Conservation (phyloP, 2,113 vertebrate species). For the Gavialis gangeticus region DNA sequence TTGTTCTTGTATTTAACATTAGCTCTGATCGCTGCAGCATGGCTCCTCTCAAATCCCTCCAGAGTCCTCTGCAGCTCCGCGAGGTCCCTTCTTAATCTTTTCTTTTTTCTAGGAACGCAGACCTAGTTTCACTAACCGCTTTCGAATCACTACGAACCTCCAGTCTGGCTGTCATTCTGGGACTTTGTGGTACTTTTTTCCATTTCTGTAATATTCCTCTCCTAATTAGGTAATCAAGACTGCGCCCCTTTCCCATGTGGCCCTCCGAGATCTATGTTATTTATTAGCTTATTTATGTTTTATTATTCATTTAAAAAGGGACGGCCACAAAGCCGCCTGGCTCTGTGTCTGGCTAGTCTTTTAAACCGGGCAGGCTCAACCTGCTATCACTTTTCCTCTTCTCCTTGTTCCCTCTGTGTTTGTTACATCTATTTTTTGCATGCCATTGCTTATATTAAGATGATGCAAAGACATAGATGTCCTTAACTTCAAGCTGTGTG, state of each 20-base stretch:
- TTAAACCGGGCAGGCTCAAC: background rate
- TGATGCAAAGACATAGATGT: background rate
- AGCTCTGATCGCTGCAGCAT: slow-evolving; percentile 48
- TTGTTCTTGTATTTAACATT: slow-evolving; percentile 42
- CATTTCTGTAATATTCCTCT: slow-evolving; percentile 57
- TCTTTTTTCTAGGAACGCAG: slow-evolving; percentile 43
- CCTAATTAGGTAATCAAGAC: slow-evolving; percentile 58
- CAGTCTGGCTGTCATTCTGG: slow-evolving; percentile 28
- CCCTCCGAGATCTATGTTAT: slow-evolving; percentile 38
- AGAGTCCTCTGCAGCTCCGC: slow-evolving; percentile 27
- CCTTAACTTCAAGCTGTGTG: background rate
- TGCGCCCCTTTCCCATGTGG: slow-evolving; percentile 25
- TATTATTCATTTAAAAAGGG: background rate
- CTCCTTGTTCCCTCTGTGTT: background rate
- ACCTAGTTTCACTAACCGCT: slow-evolving; percentile 51
- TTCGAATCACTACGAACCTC: background rate
- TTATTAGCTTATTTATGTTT: slow-evolving; percentile 60
- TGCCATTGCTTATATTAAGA: background rate
- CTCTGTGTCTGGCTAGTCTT: background rate
- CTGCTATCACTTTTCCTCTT: slow-evolving; percentile 24
- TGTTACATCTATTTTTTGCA: slow-evolving; percentile 34
- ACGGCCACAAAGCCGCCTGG: background rate
- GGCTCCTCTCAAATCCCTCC: background rate
- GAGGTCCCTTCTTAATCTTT: slow-evolving; percentile 61
- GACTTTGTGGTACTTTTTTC: slow-evolving; percentile 49